Base-by-base conservation (phyloP, 2,113 vertebrate species). In the Varanus salvator region DNA sequence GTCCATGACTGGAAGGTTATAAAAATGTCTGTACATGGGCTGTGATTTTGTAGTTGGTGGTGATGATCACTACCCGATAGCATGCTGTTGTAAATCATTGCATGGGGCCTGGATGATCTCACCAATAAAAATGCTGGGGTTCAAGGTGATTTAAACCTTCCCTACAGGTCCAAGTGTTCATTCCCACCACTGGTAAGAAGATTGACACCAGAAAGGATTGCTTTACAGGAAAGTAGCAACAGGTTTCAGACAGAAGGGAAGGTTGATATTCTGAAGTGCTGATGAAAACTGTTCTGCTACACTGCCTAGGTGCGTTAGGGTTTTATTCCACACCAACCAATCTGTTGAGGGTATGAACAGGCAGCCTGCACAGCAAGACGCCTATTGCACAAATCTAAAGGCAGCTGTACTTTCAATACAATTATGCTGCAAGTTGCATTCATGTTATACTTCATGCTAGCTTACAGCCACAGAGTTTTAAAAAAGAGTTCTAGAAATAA, bases 261-360 rank as follows among this genome's bases (percentile, higher is more conserved):
- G 90, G 38, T 89, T 8, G 75, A 94, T 95, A 86, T 9, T 9
- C 27, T 54, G 66, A 19, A 6, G n/a, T 12, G 71, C 4, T 34
- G 52, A 4, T 52, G 81, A 0, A 0, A 60, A 50, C 34, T 71
- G 76, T 86, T 69, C 27, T 1, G 21, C 76, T 78, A 29, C 74
- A 54, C 9, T 19, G n/a, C n/a, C 90, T 31, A 89, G 87, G 34
- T 14, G 31, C 27, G 44, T 74, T 68, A 1, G 27, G 88, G 80
- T 6, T 80, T 92, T 9, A 69, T 69, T 83, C 12, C 54, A 17
- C 4, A 69, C 14, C 25, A 48, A 44, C 38, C 12, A 92, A 31
- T n/a, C 48, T n/a, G 7, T 76, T 71, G 78, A 68, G 14, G 2
- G 7, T 52, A 2, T 8, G 64, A 87, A 72, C 57, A 82, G 54